Conservation (phyloP, 2,888 invertebrate genomes). For the Drosophila setosimentum region DNA sequence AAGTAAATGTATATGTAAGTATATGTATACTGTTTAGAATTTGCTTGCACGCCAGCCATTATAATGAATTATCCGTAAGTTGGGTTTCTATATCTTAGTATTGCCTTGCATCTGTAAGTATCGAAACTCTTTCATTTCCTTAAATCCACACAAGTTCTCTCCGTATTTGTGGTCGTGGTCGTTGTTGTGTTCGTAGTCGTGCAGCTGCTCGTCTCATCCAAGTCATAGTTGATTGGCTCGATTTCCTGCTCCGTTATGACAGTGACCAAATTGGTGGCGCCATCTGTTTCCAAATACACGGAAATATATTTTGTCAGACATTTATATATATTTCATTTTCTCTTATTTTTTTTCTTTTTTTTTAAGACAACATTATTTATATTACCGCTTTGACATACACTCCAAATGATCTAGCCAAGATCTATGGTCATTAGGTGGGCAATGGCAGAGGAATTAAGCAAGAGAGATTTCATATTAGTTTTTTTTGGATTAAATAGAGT, state of each 20-base stretch:
- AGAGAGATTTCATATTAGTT: conserved; percentile 67
- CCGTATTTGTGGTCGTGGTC: conserved; percentile 68
- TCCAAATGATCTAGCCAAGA: conserved; percentile 66
- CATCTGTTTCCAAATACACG: conserved; percentile 86
- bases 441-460: conserved; percentile 48
- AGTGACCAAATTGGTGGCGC: conserved; percentile 94
- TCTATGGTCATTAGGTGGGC: conserved; percentile 47
- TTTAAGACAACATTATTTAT: conserved; percentile 33
- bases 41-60: conserved; percentile 46
- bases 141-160: conserved; percentile 67
- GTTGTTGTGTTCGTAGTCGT: conserved; percentile 67
- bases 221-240: conserved; percentile 76
- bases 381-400: conserved; percentile 60
- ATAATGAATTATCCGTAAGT: conserved; percentile 27
- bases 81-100: conserved; percentile 53
- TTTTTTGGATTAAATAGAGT: conserved; percentile 20
- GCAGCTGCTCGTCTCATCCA: conserved; percentile 67
- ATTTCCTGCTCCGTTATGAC: conserved; percentile 93
- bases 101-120: conserved; percentile 44
- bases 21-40: conserved; percentile 64
- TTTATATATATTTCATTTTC: neutral
- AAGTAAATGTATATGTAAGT: conserved; percentile 53
- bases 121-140: conserved; percentile 45
- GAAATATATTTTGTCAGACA: neutral
- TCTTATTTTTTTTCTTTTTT: neutral